Base-by-base conservation (phyloP, 2,113 vertebrate species). In the Syrmaticus mikado region DNA sequence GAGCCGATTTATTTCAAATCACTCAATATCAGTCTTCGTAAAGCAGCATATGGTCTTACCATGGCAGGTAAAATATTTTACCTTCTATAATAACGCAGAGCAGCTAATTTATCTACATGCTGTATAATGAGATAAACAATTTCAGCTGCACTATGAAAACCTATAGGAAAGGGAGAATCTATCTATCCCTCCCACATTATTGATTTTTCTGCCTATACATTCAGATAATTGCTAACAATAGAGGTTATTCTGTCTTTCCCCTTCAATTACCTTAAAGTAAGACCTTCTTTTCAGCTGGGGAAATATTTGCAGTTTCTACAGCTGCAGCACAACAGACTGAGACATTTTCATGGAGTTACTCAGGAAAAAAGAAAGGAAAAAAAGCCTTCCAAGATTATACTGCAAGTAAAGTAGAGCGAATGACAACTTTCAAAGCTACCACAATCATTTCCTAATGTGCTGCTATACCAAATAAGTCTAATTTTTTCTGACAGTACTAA, bases 391-490 rank as follows among this genome's bases (percentile, higher is more conserved):
- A 85, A 94, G 93, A 94, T 90, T 96, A 89, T 94, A 34, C 76
- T 94, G 89, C 93, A 96, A 97, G 91, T 71, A 97, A 91, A 97
- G 90, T 78, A 91, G 79, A 97, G 93, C 96, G 97, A 97, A 96
- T 97, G 98, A 97, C 96, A 98, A 98, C 97, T 97, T 97, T 97
- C 85, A 97, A 97, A 97, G 96, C 97, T 97, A 97, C 93, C 89
- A 95, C 95, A 92, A 95, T 97, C 87, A 98, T 98, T 98, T 97
- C 97, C 97, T 98, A 98, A 97, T 97, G 97, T 97, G 97, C 96
- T 96, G 97, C 95, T 96, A 91, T 92, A 98, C 93, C 97, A 98
- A 98, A 98, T 98, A 98, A 98, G 97, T 97, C 90, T 98, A 97
- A 97, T 97, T 98, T 98, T 98, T 97, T 97, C 91, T 97, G 97